These are phyloP conservation scores for Wasmannia auropunctata DNA, from an alignment of 1,140 invertebrate genomes.

Conservation along the genomic window DNA sequence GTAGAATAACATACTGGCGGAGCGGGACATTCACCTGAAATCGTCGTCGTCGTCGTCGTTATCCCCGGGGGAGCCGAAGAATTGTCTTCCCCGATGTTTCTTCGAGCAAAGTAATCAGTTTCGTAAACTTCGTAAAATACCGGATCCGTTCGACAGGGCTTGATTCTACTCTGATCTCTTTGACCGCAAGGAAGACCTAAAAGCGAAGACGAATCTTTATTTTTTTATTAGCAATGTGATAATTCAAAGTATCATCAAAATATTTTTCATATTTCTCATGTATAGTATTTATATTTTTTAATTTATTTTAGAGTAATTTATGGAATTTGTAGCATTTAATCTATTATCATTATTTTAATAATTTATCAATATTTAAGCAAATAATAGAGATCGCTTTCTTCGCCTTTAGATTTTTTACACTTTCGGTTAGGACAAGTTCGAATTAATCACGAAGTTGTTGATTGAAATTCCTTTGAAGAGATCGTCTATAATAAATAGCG, in stretches of 20 bases:
- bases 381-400: background rate
- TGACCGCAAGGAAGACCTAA: background rate
- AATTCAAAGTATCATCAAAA: no score
- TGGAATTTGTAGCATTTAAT: background rate
- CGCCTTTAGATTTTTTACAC: background rate
- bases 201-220: background rate
- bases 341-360: background rate
- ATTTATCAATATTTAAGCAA: background rate
- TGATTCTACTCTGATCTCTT: background rate
- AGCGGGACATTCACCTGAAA: conserved; percentile 65
- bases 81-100: background rate
- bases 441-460: background rate
- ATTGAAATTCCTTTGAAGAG: background rate
- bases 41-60: conserved; percentile 13
- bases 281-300: background rate
- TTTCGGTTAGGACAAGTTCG: background rate
- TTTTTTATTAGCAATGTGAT: background rate
- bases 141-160: background rate
- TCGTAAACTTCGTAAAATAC: background rate
- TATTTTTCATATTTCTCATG: background rate
- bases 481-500: background rate
- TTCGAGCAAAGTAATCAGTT: background rate
- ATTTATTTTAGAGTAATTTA: background rate
- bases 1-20: conserved; percentile 73
- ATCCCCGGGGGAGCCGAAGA: background rate